Base-by-base conservation (phyloP, 2,888 invertebrate species). In the Eulithis prunata region DNA sequence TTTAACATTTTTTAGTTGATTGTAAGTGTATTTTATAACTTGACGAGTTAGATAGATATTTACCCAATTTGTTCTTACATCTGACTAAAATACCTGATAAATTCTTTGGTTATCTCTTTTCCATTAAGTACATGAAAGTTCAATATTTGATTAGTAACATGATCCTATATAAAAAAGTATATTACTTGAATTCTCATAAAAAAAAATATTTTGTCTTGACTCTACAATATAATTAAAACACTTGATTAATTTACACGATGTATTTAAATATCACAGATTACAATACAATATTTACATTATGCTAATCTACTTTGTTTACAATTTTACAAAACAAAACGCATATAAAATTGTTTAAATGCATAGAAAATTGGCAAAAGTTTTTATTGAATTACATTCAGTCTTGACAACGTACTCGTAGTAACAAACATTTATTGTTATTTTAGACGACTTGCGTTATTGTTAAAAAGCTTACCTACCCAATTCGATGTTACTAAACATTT, bases 201-300 rank as follows among this genome's bases (percentile, higher is more conserved):
- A 32, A 32, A 32, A 32, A 32, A 32, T 32, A 6, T 32, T 32
- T 14, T 14, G 7, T 14, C 21, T 21, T 2, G 2, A 13, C 7
- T n/a, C 36, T 1, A 6, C n/a, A 12, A 38, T 47, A 21, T 14
- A 43, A 57, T 43, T 28, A 52, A 54, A 59, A 60, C 52, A 36
- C 13, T 52, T 46, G 13, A 41, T 32, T 57, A 14, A 45, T 51
- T 13, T 62, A 58, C 46, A 59, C 53, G 2, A 73, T 83, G 78
- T 76, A 82, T 80, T 80, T 81, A 80, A 79, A 85, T 85, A 85
- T 85, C 85, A 85, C 85, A 85, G 85, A 80, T 85, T 86, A 86
- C 83, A 82, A 84, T 88, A 89, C 84, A 86, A 77, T 82, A 86
- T 84, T 84, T 87, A 88, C 83, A 86, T 71, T 78, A 67, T 72